These are phyloP conservation scores for Coendou prehensilis DNA, from an alignment of 2,797 vertebrate genomes.

Conservation along the genomic window DNA sequence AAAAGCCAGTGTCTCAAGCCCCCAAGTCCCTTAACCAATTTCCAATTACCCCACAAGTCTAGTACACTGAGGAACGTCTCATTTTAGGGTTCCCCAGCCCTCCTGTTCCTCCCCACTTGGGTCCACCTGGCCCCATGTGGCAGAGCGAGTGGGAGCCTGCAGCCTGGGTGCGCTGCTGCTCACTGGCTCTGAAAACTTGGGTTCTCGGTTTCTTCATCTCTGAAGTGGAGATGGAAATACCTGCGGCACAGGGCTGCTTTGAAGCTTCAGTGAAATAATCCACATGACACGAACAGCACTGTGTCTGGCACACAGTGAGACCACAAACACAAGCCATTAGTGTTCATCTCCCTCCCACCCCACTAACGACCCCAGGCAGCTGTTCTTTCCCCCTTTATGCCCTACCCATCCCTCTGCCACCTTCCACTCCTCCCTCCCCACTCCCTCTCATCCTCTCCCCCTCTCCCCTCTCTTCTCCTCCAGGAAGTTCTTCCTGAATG, in stretches of 20 bases:
- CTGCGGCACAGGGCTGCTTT: background rate
- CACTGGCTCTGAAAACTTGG: background rate
- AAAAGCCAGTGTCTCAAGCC: slow-evolving; percentile 57
- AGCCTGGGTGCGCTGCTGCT: background rate
- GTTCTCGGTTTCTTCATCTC: background rate
- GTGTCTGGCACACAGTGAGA: background rate
- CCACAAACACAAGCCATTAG: background rate
- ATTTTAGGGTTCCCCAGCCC: background rate
- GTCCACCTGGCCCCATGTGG: background rate
- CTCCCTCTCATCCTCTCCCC: background rate
- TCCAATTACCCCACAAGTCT: background rate
- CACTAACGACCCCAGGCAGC: background rate
- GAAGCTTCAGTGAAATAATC: background rate
- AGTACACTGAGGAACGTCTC: background rate
- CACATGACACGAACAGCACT: background rate
- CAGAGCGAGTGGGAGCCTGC: no score
- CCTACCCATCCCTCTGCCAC: no score
- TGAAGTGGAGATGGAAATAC: background rate
- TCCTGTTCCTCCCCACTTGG: background rate
- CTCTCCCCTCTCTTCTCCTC: background rate
- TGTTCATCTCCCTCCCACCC: background rate
- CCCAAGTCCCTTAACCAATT: slow-evolving; percentile 72
- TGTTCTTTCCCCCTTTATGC: background rate
- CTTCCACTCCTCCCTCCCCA: no score
- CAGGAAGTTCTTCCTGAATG: slow-evolving; percentile 55